These are phyloP conservation scores for Caiman crocodilus DNA, from an alignment of 2,797 vertebrate species.

Conservation along the genomic window DNA sequence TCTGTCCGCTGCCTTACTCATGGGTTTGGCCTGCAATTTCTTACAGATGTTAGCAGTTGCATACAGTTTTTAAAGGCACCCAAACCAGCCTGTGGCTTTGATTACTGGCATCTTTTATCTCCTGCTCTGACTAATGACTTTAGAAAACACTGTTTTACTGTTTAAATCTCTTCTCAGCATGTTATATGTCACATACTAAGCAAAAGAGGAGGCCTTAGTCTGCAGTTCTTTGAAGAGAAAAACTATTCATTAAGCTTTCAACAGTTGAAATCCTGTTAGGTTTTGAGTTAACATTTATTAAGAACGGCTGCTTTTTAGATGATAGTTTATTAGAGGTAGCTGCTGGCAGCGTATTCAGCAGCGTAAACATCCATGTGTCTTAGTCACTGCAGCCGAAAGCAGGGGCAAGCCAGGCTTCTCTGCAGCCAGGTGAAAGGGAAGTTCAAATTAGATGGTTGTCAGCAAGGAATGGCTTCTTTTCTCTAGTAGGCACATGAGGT, in stretches of 20 bases:
- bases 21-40: slow-evolving; percentile 15
- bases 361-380: not conserved
- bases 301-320: rapidly evolving
- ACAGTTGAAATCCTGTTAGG: not conserved
- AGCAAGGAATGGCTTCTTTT: not conserved
- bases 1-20: slow-evolving; percentile 16
- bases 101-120: not conserved
- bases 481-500: not conserved
- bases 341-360: rapidly evolving
- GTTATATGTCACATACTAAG: not conserved
- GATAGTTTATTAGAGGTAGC: not conserved
- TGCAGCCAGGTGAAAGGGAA: not conserved
- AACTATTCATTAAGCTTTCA: not conserved
- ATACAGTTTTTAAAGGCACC: not conserved
- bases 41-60: slow-evolving; percentile 26
- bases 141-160: slow-evolving; percentile 25
- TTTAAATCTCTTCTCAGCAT: slow-evolving; percentile 11
- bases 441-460: not conserved
- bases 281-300: not conserved
- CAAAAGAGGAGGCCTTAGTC: not conserved
- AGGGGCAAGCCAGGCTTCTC: not conserved
- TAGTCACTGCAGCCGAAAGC: not conserved
- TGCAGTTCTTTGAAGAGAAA: not conserved
- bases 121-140: slow-evolving; percentile 11
- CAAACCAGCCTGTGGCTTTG: not conserved